Conservation (phyloP, 2,888 invertebrate species). For the Lymantria monacha region DNA sequence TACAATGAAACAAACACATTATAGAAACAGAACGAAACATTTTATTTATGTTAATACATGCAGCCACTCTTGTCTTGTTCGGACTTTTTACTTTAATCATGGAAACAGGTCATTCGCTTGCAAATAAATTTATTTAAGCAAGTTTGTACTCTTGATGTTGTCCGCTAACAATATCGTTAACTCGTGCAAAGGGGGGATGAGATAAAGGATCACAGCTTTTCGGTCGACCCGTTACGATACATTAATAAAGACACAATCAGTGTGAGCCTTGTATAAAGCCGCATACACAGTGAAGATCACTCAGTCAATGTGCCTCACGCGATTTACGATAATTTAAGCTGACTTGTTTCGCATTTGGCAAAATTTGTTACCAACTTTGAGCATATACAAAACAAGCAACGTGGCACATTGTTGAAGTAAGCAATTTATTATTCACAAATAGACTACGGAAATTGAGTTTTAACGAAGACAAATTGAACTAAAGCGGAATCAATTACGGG, state of each 20-base stretch:
- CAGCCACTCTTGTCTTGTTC: slow-evolving; percentile 23
- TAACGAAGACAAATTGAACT: slow-evolving; percentile 81
- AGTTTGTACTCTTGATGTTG: slow-evolving; percentile 18
- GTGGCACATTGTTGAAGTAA: slow-evolving; percentile 63
- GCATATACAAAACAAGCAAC: slow-evolving; percentile 56
- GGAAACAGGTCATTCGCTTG: slow-evolving; percentile 14
- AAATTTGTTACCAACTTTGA: slow-evolving; percentile 53
- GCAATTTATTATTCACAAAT: slow-evolving; percentile 79
- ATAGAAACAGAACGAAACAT: not conserved
- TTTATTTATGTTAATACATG: slow-evolving; percentile 13
- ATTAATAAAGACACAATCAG: slow-evolving; percentile 39
- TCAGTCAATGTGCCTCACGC: slow-evolving; percentile 33
- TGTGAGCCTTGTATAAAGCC: slow-evolving; percentile 18
- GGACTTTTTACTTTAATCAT: slow-evolving; percentile 20
- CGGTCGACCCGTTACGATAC: slow-evolving; percentile 18
- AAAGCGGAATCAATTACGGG: slow-evolving; percentile 79
- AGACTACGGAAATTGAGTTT: slow-evolving; percentile 79
- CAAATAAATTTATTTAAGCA: slow-evolving; percentile 13
- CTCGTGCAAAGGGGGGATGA: slow-evolving; percentile 8
- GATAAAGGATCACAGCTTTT: slow-evolving; percentile 2
- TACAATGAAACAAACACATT: not conserved
- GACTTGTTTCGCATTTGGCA: slow-evolving; percentile 58
- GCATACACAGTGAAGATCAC: slow-evolving; percentile 32
- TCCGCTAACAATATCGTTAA: slow-evolving; percentile 21
- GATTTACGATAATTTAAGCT: slow-evolving; percentile 62